Evolutionary conservation across 2,113 vertebrate species (phyloP).

Genomic region (Poeciliopsis occidentalis): DNA sequence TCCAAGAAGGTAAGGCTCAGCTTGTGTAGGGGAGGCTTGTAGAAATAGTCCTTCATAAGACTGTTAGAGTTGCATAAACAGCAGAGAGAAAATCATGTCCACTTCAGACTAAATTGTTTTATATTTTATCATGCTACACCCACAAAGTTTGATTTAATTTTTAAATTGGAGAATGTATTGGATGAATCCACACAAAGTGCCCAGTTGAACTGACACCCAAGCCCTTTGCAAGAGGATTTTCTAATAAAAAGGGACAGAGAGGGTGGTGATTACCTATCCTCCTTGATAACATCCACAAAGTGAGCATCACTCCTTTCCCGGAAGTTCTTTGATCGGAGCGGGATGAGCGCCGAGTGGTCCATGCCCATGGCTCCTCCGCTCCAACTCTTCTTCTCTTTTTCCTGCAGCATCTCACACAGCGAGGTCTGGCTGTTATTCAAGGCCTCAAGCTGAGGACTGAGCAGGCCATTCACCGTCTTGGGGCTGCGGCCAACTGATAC

Average conservation of each 20-base stretch:
- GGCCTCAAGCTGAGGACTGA: slow-evolving; percentile 88
- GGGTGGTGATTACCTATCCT: slow-evolving; percentile 87
- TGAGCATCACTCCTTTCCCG: slow-evolving; percentile 95
- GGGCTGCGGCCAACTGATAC: slow-evolving; percentile 77
- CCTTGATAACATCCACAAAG: slow-evolving; percentile 98
- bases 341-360: slow-evolving; percentile 93
- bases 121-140: neutral
- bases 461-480: slow-evolving; percentile 90
- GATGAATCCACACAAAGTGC: neutral
- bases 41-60: slow-evolving; percentile 99
- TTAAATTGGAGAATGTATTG: neutral
- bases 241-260: neutral
- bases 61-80: slow-evolving; percentile 70
- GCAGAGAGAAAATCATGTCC: neutral
- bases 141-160: neutral
- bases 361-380: slow-evolving; percentile 79
- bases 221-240: neutral
- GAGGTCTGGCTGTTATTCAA: slow-evolving; percentile 94
- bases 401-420: slow-evolving; percentile 93
- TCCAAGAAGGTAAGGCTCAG: slow-evolving; percentile 97
- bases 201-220: neutral
- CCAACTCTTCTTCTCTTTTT: slow-evolving; percentile 85
- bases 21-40: slow-evolving; percentile 95
- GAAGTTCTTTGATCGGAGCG: slow-evolving; percentile 94
- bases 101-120: neutral